Evolutionary conservation across 1,140 invertebrate genomes (phyloP).

Genomic region (Cephus cinctus): DNA sequence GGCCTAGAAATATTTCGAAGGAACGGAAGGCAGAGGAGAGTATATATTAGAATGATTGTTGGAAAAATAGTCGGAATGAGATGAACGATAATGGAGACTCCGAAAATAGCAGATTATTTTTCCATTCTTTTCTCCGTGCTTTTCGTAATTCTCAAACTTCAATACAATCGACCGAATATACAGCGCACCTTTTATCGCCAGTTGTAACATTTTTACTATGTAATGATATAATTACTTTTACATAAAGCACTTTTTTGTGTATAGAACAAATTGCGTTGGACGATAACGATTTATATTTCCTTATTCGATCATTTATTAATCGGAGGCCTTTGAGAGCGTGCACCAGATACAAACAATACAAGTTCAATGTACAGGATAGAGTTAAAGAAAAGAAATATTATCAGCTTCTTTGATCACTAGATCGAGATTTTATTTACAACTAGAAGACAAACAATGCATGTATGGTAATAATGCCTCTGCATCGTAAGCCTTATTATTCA

Average conservation of each 20-base stretch:
- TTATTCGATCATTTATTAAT: neutral
- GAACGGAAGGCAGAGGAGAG: too few species aligned
- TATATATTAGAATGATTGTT: too few species aligned
- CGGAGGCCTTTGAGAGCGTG: neutral
- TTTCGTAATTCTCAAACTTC: constrained; percentile 11
- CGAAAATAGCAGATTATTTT: too few species aligned
- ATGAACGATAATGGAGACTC: too few species aligned
- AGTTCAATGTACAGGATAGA: neutral
- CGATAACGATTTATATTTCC: neutral
- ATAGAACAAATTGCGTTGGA: too few species aligned
- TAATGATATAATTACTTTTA: neutral
- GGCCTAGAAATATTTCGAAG: too few species aligned
- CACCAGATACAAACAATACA: constrained; percentile 1
- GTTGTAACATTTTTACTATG: neutral
- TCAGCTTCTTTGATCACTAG: constrained; percentile 20
- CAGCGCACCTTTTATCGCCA: constrained; percentile 10
- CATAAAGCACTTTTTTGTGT: too few species aligned
- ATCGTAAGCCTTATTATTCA: too few species aligned
- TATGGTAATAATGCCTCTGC: constrained; percentile 21
- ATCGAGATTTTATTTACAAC: constrained; percentile 49
- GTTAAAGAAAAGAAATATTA: constrained; percentile 9
- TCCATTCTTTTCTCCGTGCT: too few species aligned
- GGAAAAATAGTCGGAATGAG: too few species aligned
- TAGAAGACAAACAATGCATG: constrained; percentile 35
- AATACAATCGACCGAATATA: constrained; percentile 20